Base-by-base conservation (phyloP, 2,797 vertebrate genomes). In the Muscicapa striata region DNA sequence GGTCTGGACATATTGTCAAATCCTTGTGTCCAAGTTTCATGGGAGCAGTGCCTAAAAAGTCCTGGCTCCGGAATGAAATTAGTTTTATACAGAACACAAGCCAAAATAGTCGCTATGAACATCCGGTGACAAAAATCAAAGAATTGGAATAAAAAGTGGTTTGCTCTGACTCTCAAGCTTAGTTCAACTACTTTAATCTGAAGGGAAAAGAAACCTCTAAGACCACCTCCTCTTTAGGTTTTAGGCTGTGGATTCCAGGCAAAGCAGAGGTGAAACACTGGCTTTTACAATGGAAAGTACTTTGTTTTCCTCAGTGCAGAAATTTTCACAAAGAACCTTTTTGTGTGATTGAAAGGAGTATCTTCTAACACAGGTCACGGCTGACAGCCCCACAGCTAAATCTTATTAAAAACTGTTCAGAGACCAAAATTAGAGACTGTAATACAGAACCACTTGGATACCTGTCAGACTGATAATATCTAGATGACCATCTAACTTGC, bases 1-100 rank as follows among this genome's bases (percentile, higher is more conserved):
- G 93, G 94, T 95, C 97, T 97, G 97, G 95, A 95, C 55, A 84
- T 80, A 94, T 86, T 97, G 97, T 97, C 97, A 97, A 64, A 96
- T 89, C 3, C 41, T 93, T 32, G 59, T 90, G 94, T 97, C 97
- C 97, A 97, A 97, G 93, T 96, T 97, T 87, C 93, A 85, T n/a
- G 96, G 97, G 96, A 98, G 94, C 84, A 4, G 83, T 95, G 97
- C 97, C 72, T 94, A 96, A 96, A 97, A 97, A 87, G 90, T 96
- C 96, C 96, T 97, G 97, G 97, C 97, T 97, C 87, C 68, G 63
- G 83, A 95, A 95, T 51, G 82, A 95, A 97, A 97, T 97, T 94
- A 97, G 91, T 85, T 95, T 97, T 97, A 91, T 87, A 95, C 97
- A 84, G 81, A 96, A 76, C 40, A 12, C 43, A 36, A 91, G 97